phyloP scores from a whole-genome alignment of 2,888 invertebrate genomes.

The Apeira syringaria region DNA sequence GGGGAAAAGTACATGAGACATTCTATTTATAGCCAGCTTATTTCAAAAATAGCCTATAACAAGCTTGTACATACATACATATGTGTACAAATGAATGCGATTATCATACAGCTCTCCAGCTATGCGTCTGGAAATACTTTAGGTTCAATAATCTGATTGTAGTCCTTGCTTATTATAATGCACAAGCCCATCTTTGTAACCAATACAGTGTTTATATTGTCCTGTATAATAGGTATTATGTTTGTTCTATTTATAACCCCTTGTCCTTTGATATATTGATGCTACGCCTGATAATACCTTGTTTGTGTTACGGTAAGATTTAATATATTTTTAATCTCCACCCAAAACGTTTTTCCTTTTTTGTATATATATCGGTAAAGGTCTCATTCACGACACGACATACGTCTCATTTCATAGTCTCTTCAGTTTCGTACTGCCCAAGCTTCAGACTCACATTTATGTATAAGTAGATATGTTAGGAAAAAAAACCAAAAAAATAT shows the following conservation, averaged over 20 bases:
- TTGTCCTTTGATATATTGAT: conserved; percentile 42
- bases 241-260: conserved; percentile 64
- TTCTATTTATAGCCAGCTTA: conserved; percentile 37
- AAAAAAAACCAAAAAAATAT: too few species aligned
- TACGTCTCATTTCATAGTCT: too few species aligned
- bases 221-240: conserved; percentile 57
- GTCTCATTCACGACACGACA: too few species aligned
- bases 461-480: too few species aligned
- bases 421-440: too few species aligned
- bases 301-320: too few species aligned
- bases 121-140: conserved; percentile 34
- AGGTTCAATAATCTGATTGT: conserved; percentile 67
- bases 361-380: too few species aligned
- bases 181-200: conserved; percentile 56
- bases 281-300: conserved; percentile 17
- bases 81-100: conserved; percentile 11
- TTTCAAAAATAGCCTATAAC: conserved; percentile 36
- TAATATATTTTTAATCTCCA: too few species aligned
- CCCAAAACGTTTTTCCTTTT: too few species aligned
- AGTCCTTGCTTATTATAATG: conserved; percentile 42
- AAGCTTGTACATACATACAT: conserved; percentile 9
- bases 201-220: conserved; percentile 52
- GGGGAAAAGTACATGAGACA: conserved; percentile 11
- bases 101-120: conserved; percentile 21
- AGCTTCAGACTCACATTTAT: too few species aligned